phyloP scores from a whole-genome alignment of 2,888 invertebrate species.

The Coelopa pilipes region DNA sequence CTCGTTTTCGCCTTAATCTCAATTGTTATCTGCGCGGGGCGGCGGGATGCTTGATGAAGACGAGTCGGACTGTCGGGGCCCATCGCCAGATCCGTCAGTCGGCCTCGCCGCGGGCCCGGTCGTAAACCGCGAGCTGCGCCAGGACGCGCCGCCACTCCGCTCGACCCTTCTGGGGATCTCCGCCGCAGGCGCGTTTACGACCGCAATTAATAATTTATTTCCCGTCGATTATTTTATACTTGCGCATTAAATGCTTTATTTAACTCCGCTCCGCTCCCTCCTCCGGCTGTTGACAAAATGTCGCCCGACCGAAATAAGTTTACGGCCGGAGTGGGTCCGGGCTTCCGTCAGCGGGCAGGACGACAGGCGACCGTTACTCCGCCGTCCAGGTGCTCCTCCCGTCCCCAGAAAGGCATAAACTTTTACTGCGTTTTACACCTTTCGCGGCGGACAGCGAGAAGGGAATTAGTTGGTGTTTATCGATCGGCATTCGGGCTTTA shows the following conservation, averaged over 20 bases:
- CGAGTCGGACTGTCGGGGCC: not conserved
- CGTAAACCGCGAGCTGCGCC: conserved; percentile 55
- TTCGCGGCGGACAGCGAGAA: too few relatives aligned
- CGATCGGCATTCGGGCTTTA: too few relatives aligned
- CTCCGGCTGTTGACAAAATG: not conserved
- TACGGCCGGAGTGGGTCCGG: too few relatives aligned
- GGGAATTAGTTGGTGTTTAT: too few relatives aligned
- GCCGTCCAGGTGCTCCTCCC: too few relatives aligned
- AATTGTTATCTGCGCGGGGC: too few relatives aligned
- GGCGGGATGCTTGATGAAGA: conserved; percentile 29
- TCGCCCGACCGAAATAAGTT: too few relatives aligned
- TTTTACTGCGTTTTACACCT: too few relatives aligned
- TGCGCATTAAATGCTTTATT: conserved; percentile 9
- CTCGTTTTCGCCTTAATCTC: too few relatives aligned
- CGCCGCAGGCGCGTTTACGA: conserved; percentile 43
- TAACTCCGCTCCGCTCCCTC: not conserved
- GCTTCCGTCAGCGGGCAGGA: too few relatives aligned
- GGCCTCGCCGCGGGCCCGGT: conserved; percentile 61
- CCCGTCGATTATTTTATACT: conserved; percentile 44
- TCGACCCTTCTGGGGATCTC: conserved; percentile 4
- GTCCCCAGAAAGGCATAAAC: too few relatives aligned
- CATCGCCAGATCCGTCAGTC: conserved; percentile 44
- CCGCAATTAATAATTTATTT: conserved; percentile 51
- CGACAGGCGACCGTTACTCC: too few relatives aligned
- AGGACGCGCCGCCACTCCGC: conserved; percentile 46